Evolutionary conservation across 1,140 invertebrate genomes (phyloP).

Genomic region (Akabosia matsudoensis): DNA sequence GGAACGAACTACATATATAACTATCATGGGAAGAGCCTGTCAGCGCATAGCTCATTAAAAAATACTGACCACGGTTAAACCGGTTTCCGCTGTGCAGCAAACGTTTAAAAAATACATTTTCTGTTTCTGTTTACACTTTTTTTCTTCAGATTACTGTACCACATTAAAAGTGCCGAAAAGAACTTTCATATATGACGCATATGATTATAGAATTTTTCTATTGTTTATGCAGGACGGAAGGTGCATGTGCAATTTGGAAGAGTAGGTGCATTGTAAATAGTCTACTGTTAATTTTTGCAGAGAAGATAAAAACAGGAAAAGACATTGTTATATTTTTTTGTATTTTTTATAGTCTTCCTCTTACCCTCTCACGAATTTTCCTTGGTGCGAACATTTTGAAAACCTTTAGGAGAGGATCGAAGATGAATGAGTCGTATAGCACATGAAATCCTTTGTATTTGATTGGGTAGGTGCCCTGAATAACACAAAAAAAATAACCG

Average conservation of each 20-base stretch:
- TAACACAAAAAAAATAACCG: not conserved
- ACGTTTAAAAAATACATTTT: no score
- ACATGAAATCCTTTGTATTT: conserved; percentile 11
- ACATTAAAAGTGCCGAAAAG: no score
- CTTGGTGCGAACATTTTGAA: conserved; percentile 16
- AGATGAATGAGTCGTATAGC: conserved; percentile 5
- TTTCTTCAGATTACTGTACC: no score
- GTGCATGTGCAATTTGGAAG: not conserved
- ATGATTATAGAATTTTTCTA: no score
- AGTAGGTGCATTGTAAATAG: no score
- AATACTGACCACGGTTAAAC: no score
- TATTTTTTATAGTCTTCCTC: no score
- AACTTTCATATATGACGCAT: no score
- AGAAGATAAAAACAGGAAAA: not conserved
- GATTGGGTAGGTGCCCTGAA: conserved; percentile 21
- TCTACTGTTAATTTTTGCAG: not conserved
- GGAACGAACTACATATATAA: no score
- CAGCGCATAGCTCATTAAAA: not conserved
- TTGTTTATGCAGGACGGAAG: no score
- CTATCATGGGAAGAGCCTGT: not conserved
- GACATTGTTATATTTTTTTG: not conserved
- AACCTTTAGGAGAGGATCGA: conserved; percentile 10
- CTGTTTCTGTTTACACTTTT: no score
- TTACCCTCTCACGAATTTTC: conserved; percentile 17
- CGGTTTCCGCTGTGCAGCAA: no score